A percentile compares a stretch with the other conserved stretches of the same genome.
Conservation (phyloP, 2,797 vertebrate species). For the Steatocranus sp. region DNA sequence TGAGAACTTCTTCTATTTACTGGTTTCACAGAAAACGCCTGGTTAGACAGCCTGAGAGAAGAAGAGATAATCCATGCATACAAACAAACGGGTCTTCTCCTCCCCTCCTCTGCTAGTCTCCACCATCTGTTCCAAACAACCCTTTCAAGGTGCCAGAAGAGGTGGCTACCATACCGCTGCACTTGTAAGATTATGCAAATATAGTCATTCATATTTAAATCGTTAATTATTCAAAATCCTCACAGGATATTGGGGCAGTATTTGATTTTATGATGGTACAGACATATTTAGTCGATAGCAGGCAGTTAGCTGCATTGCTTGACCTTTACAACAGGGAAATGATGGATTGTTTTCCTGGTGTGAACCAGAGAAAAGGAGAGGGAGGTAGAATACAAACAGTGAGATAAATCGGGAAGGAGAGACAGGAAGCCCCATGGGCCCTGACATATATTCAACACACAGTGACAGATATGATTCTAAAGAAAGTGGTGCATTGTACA, state of each 20-base stretch:
- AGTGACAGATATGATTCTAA: conserved; percentile 55
- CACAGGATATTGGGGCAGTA: conserved; percentile 6
- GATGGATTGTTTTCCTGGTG: conserved; percentile 43
- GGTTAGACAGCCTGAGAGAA: background rate
- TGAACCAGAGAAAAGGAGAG: conserved; percentile 10
- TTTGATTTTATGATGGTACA: conserved; percentile 8
- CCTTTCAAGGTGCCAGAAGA: conserved; percentile 45
- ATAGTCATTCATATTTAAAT: conserved; percentile 67
- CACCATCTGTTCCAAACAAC: conserved; percentile 59
- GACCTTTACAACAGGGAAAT: conserved; percentile 59
- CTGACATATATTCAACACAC: conserved; percentile 66
- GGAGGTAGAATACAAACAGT: background rate
- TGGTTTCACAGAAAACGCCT: background rate
- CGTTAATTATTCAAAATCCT: conserved; percentile 55
- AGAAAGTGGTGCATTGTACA: conserved; percentile 36
- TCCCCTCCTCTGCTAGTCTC: background rate
- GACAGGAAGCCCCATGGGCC: conserved; percentile 25
- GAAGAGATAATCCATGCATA: conserved; percentile 18
- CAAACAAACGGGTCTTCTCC: conserved; percentile 23
- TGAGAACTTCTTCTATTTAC: background rate
- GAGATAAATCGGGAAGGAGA: background rate
- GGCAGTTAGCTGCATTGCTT: conserved; percentile 46
- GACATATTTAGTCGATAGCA: conserved; percentile 48
- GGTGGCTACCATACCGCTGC: conserved; percentile 22
- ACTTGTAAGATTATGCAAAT: conserved; percentile 55